phyloP scores from a whole-genome alignment of 2,888 invertebrate species.

The Acanthosepion lycidas region DNA sequence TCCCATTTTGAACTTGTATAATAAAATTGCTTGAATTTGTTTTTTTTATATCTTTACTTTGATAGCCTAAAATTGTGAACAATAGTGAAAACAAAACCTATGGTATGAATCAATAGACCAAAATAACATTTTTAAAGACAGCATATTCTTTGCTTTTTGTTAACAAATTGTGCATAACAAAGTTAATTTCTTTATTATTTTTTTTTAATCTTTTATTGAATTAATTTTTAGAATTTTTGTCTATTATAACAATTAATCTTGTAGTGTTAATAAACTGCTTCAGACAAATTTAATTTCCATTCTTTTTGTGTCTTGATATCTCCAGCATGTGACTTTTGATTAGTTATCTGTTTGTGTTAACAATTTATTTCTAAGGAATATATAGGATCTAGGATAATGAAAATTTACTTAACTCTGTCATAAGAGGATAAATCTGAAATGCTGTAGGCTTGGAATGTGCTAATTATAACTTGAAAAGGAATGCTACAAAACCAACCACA shows the following conservation, averaged over 20 bases:
- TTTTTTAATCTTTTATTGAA: neutral
- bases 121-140: no score
- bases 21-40: no score
- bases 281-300: neutral
- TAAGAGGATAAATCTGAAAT: neutral
- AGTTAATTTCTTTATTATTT: no score
- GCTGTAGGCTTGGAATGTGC: neutral
- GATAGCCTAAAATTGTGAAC: no score
- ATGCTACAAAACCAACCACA: constrained; percentile 6
- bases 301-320: neutral
- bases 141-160: neutral
- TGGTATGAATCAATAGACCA: no score
- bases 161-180: neutral
- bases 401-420: neutral
- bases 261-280: neutral
- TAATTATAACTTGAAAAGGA: constrained; percentile 1
- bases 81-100: no score
- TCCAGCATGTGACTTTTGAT: neutral
- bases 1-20: no score
- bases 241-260: neutral
- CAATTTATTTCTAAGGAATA: neutral
- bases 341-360: neutral
- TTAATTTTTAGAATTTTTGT: neutral
- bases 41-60: no score
- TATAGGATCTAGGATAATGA: neutral